These are phyloP conservation scores for Coleophora deauratella DNA, from an alignment of 2,888 invertebrate species.

Conservation along the genomic window DNA sequence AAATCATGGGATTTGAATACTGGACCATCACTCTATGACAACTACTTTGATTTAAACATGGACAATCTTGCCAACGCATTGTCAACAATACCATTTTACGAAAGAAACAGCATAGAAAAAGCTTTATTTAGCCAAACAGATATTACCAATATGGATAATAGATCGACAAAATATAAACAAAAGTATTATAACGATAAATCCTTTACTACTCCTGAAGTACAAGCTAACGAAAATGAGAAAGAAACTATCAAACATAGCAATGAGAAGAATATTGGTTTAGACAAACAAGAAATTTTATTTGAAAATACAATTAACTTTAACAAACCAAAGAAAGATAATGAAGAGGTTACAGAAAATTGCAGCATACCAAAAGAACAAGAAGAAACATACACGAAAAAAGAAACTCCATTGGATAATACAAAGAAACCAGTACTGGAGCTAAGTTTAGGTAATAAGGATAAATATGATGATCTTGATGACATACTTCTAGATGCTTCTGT, in stretches of 20 bases:
- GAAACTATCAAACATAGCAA: no score
- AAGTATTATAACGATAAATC: constrained; percentile 55
- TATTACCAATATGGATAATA: constrained; percentile 49
- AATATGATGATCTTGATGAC: constrained; percentile 19
- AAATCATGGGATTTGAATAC: constrained; percentile 58
- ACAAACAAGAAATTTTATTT: no score
- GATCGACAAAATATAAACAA: constrained; percentile 50
- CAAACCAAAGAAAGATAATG: no score
- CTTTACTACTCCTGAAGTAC: constrained; percentile 44
- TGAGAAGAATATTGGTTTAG: no score
- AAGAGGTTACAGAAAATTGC: no score
- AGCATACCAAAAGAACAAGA: no score
- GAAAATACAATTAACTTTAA: no score
- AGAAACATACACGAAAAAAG: no score
- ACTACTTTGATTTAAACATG: constrained; percentile 61
- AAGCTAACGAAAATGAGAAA: constrained; percentile 15
- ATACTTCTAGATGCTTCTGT: constrained; percentile 9
- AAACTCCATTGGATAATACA: no score
- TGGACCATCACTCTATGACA: constrained; percentile 53
- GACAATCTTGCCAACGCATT: constrained; percentile 47
- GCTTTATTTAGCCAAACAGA: constrained; percentile 47
- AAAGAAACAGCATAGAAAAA: constrained; percentile 48
- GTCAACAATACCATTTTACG: constrained; percentile 55
- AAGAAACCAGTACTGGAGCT: no score
- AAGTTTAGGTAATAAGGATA: constrained; percentile 1